Conservation (phyloP, 2,113 vertebrate species). For the Cebidichthys violaceus region DNA sequence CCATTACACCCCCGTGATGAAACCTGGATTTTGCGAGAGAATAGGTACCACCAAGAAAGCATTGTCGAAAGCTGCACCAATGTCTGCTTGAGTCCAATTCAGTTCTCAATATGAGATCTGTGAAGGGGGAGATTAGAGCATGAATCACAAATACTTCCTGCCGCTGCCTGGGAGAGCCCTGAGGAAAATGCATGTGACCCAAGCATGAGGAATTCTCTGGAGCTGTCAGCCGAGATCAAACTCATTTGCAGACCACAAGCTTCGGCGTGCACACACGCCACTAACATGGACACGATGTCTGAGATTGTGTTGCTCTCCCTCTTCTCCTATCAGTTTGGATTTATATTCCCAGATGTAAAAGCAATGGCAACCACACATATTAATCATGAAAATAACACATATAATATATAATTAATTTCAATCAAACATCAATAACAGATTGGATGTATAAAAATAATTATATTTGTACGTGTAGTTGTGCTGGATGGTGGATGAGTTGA, state of each 20-base stretch:
- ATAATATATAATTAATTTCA: background rate
- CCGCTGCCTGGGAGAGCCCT: conserved; percentile 68
- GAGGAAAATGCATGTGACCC: conserved; percentile 76
- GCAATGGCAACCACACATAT: conserved; percentile 14
- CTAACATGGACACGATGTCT: conserved; percentile 42
- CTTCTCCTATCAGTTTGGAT: conserved; percentile 12
- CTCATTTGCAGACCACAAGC: conserved; percentile 78
- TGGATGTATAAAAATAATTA: too few relatives aligned
- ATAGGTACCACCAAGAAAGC: conserved; percentile 32
- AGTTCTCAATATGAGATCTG: conserved; percentile 72
- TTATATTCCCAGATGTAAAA: conserved; percentile 6
- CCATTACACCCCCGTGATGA: conserved; percentile 30
- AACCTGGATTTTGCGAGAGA: conserved; percentile 15
- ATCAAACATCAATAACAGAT: background rate
- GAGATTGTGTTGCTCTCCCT: conserved; percentile 51
- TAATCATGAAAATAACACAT: background rate
- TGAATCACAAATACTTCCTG: conserved; percentile 74
- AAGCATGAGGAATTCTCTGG: conserved; percentile 74
- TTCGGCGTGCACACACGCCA: conserved; percentile 54
- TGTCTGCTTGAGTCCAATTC: conserved; percentile 61
- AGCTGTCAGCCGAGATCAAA: conserved; percentile 81
- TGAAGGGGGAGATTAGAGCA: conserved; percentile 68
- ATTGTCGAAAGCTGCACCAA: conserved; percentile 31
- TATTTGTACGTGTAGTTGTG: background rate
- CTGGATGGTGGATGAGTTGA: background rate